Conservation (phyloP, 2,888 invertebrate genomes). For the Homarus gammarus region DNA sequence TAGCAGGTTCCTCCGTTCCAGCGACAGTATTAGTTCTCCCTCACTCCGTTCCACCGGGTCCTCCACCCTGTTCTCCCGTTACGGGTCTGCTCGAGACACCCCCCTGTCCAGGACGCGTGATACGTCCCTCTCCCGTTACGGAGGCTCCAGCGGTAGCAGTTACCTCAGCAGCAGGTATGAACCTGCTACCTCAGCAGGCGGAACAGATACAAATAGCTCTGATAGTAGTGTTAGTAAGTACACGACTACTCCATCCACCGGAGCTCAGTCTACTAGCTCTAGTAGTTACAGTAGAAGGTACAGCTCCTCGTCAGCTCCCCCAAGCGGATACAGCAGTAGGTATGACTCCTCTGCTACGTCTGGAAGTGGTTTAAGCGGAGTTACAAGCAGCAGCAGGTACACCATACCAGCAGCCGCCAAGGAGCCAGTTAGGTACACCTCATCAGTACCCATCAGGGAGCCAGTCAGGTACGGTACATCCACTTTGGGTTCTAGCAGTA, state of each 20-base stretch:
- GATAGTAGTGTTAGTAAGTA: slow-evolving; percentile 2
- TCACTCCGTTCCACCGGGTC: slow-evolving; percentile 29
- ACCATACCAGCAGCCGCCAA: background rate
- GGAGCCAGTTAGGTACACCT: background rate
- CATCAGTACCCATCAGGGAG: background rate
- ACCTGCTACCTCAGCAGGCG: background rate
- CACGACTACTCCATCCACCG: background rate
- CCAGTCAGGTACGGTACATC: slow-evolving; percentile 29
- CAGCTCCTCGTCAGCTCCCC: background rate
- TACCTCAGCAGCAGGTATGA: slow-evolving; percentile 58
- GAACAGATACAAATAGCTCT: slow-evolving; percentile 11
- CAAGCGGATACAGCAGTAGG: background rate
- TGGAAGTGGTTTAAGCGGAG: background rate
- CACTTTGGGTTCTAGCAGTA: slow-evolving; percentile 22
- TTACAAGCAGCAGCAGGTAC: slow-evolving; percentile 1
- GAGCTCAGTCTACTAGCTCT: slow-evolving; percentile 10
- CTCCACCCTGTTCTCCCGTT: slow-evolving; percentile 14
- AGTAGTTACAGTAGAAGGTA: background rate
- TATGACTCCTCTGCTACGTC: slow-evolving; percentile 5
- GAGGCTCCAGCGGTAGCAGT: slow-evolving; percentile 35
- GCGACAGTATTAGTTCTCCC: slow-evolving; percentile 13
- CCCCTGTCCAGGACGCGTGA: slow-evolving; percentile 34
- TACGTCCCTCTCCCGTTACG: slow-evolving; percentile 40
- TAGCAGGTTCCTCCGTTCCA: slow-evolving; percentile 28
- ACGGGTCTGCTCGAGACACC: slow-evolving; percentile 39